Percentiles rank a stretch among this genome's conserved stretches.
Conservation (phyloP, 2,797 vertebrate species). For the Telmatherina bonti region DNA sequence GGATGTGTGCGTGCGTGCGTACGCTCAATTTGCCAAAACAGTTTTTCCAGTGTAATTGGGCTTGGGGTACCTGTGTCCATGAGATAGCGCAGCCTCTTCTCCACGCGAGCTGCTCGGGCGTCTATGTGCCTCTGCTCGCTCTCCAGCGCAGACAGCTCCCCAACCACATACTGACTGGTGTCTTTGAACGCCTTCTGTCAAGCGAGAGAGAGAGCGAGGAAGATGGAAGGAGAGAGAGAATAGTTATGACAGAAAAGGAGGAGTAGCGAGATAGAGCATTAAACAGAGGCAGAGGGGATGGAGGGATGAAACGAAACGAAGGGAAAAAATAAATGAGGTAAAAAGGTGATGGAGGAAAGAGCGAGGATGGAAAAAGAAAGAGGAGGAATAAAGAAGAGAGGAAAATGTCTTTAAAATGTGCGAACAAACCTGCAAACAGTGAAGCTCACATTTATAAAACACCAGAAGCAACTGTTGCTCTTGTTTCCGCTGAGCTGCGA, state of each 20-base stretch:
- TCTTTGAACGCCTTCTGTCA: conserved; percentile 99
- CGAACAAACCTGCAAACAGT: neutral
- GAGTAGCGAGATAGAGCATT: conserved; percentile 63
- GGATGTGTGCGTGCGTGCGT: conserved; percentile 81
- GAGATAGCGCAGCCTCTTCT: conserved; percentile 99
- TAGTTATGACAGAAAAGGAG: conserved; percentile 42
- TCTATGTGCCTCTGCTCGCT: conserved; percentile 99
- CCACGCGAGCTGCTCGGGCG: conserved; percentile 99
- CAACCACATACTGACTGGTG: conserved; percentile 99
- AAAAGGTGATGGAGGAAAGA: conserved; percentile 24
- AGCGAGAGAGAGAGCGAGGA: conserved; percentile 83
- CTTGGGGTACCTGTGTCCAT: conserved; percentile 99
- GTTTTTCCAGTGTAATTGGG: conserved; percentile 99
- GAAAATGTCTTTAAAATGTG: conserved; percentile 12
- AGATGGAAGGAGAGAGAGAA: conserved; percentile 36
- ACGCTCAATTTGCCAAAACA: conserved; percentile 99
- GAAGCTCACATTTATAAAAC: conserved; percentile 8
- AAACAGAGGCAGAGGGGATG: conserved; percentile 49
- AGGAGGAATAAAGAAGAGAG: conserved; percentile 4
- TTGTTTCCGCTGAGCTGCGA: neutral
- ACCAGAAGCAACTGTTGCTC: conserved; percentile 40
- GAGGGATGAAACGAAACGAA: conserved; percentile 19
- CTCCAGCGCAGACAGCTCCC: conserved; percentile 99
- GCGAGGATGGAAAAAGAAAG: conserved; percentile 11
- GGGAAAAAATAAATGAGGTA: conserved; percentile 20